These are phyloP conservation scores for Hylaea fasciaria DNA, from an alignment of 2,888 invertebrate genomes.

Conservation along the genomic window DNA sequence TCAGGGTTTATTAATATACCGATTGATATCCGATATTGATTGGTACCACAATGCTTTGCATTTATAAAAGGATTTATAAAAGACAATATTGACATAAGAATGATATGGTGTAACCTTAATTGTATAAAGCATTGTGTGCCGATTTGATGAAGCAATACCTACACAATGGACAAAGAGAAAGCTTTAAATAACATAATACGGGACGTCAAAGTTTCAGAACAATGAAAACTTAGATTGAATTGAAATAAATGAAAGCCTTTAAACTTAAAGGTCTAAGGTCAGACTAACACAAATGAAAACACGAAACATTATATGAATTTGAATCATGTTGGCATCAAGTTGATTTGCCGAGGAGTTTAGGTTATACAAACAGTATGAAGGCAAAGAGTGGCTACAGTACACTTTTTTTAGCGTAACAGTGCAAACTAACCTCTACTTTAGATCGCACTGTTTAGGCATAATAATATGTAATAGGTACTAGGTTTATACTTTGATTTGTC, in stretches of 20 bases:
- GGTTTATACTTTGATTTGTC: no score
- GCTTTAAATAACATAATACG: background rate
- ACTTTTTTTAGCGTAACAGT: no score
- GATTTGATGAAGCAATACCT: slow-evolving; percentile 4
- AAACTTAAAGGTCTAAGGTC: slow-evolving; percentile 10
- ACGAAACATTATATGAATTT: background rate
- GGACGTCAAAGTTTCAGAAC: slow-evolving; percentile 19
- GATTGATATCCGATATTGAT: slow-evolving; percentile 1
- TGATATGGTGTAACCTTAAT: slow-evolving; percentile 13
- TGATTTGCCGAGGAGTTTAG: background rate
- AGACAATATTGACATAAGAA: slow-evolving; percentile 11
- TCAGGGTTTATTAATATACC: background rate
- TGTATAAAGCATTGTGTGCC: slow-evolving; percentile 7
- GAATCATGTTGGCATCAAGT: slow-evolving; percentile 1
- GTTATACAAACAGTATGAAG: no score
- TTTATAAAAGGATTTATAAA: slow-evolving; percentile 8
- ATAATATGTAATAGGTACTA: no score
- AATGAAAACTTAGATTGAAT: slow-evolving; percentile 23
- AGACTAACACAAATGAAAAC: slow-evolving; percentile 8
- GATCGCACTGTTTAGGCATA: no score
- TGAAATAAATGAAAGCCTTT: slow-evolving; percentile 26
- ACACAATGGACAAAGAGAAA: slow-evolving; percentile 23
- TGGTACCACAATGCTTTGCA: slow-evolving; percentile 2
- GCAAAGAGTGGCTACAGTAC: no score
- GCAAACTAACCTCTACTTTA: no score